These are phyloP conservation scores for Actinia equina DNA, from an alignment of 64 coral and sea anemone species.

Conservation along the genomic window DNA sequence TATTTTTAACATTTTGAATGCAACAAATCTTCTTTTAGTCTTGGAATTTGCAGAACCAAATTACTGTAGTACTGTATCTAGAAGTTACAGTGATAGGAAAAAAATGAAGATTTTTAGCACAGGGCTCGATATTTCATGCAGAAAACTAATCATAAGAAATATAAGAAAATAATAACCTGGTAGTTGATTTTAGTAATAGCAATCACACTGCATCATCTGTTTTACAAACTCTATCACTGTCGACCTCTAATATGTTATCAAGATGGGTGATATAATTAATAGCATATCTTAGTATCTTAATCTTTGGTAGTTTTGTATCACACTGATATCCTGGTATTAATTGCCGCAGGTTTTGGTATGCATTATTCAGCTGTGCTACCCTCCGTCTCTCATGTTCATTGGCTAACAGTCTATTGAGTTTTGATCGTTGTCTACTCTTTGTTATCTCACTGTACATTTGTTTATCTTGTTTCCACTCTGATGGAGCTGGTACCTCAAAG, in stretches of 20 bases:
- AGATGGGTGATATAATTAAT: conserved; percentile 88
- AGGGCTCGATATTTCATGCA: no score
- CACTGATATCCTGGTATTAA: conserved; percentile 94
- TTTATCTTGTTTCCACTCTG: conserved; percentile 39
- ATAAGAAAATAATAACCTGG: no score
- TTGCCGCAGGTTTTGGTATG: conserved; percentile 81
- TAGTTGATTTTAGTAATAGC: no score
- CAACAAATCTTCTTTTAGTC: no score
- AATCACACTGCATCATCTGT: not conserved
- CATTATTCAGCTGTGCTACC: conserved; percentile 86
- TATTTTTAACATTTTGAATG: no score
- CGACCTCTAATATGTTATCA: conserved; percentile 56
- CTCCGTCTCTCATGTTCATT: conserved; percentile 92
- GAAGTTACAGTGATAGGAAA: no score
- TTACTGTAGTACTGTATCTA: no score
- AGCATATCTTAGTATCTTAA: conserved; percentile 92
- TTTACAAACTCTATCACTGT: conserved; percentile 7
- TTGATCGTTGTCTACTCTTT: conserved; percentile 66
- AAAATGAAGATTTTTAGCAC: no score
- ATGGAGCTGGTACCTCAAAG: conserved; percentile 26
- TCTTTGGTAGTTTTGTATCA: conserved; percentile 92
- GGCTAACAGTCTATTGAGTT: conserved; percentile 84
- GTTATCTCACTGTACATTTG: conserved; percentile 23
- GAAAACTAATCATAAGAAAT: no score
- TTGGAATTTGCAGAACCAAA: no score